Base-by-base conservation (phyloP, 2,888 invertebrate genomes). In the Kryphioiulus occultus region DNA sequence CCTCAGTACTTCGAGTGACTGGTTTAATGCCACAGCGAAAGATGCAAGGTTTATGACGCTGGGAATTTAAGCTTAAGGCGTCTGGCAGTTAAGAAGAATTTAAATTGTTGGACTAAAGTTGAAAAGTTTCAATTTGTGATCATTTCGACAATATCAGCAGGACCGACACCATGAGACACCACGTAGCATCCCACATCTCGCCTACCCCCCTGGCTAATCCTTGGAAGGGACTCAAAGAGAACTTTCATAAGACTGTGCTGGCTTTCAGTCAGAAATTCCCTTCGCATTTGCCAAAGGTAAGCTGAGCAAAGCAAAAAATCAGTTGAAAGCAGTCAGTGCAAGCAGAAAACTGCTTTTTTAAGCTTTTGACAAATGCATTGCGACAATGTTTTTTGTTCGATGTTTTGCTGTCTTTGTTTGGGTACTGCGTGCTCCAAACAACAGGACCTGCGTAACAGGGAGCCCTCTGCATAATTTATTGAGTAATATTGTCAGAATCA, bases 251-350 rank as follows among this genome's bases (percentile, higher is more conserved):
- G 47, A 47, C 85, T 1, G 47, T 85, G n/a, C n/a, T 85, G 85
- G 85, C 85, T 3, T 19, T 85, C 19, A 42, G 85, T 47, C 85
- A 85, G 47, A 85, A 85, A 85, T 44, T 85, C 26, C 85, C 85
- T 5, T 42, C 47, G n/a, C 85, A 47, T 47, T 5, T 85, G 42
- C 85, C 85, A 85, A 85, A 85, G 85, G 85, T 85, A 85, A 47
- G 85, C 7, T 22, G 1, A 59, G 22, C 59, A 7, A 10, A 7
- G 22, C 68, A 7, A 68, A 68, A 10, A 68, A 68, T 68, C 19
- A 7, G 68, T 22, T 68, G n/a, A 59, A 59, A n/a, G 59, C 59
- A 59, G 19, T 0, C 4, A 59, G 17, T 22, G 59, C 17, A 4
- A 47, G 17, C 47, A 4, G 47, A 47, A 10, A 17, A n/a, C n/a